phyloP scores from a whole-genome alignment of 35 echinoderm and acorn worm genomes.

The Lytechinus variegatus region DNA sequence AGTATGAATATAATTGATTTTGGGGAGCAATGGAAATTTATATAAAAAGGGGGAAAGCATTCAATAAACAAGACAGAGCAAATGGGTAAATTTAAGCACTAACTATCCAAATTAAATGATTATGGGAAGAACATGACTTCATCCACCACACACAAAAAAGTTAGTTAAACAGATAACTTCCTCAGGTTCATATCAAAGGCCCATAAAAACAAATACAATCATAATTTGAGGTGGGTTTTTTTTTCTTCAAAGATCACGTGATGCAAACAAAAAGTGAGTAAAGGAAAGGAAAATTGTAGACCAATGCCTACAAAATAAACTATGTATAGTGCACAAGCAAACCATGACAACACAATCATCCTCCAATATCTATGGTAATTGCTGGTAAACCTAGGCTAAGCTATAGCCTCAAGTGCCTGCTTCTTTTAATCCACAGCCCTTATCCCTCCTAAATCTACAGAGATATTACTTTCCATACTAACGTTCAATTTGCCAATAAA shows the following conservation, averaged over 20 bases:
- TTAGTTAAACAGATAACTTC: background rate
- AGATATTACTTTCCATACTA: background rate
- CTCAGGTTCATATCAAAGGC: background rate
- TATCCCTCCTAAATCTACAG: background rate
- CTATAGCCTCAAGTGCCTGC: background rate
- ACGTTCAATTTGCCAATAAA: background rate
- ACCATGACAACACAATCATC: background rate
- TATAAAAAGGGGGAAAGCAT: too few relatives aligned
- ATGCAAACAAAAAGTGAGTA: background rate
- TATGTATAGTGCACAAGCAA: background rate
- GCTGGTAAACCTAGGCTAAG: background rate
- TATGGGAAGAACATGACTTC: background rate
- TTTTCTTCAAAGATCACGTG: background rate
- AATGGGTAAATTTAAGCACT: background rate
- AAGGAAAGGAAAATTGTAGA: background rate
- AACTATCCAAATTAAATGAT: background rate
- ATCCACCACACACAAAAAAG: background rate
- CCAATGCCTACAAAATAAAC: background rate
- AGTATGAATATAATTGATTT: too few relatives aligned
- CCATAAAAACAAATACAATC: background rate
- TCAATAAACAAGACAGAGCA: background rate
- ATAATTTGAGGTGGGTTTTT: background rate
- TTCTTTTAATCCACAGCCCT: background rate
- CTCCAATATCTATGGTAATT: background rate
- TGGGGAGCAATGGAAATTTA: too few relatives aligned